These are phyloP conservation scores for Chydorus sphaericus DNA, from an alignment of 2,888 invertebrate species.

Conservation along the genomic window DNA sequence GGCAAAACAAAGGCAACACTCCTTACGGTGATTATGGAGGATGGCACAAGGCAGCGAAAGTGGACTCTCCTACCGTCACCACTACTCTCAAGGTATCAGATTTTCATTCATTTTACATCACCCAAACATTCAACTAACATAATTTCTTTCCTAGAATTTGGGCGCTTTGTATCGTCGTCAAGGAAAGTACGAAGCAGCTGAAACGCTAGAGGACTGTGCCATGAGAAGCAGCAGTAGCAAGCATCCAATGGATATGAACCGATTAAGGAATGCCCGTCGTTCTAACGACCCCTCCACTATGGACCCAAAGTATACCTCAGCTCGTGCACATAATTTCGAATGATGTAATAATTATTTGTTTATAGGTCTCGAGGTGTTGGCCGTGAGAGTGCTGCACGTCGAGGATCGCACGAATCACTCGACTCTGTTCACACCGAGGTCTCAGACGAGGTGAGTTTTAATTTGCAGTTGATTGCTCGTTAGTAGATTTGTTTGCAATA, in stretches of 20 bases:
- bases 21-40: slow-evolving; percentile 86
- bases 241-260: slow-evolving; percentile 34
- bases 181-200: slow-evolving; percentile 98
- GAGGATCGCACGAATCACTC: slow-evolving; percentile 53
- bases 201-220: slow-evolving; percentile 96
- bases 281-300: slow-evolving; percentile 9
- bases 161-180: slow-evolving; percentile 95
- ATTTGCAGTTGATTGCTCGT: slow-evolving; percentile 11
- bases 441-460: slow-evolving; percentile 54
- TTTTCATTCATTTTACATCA: neutral
- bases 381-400: slow-evolving; percentile 35
- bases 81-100: slow-evolving; percentile 67
- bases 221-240: slow-evolving; percentile 87
- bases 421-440: slow-evolving; percentile 53
- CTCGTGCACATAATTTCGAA: neutral
- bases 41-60: slow-evolving; percentile 97
- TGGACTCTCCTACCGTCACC: slow-evolving; percentile 91
- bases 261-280: neutral
- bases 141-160: slow-evolving; percentile 44
- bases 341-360: too few relatives aligned
- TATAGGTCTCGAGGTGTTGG: slow-evolving; percentile 24
- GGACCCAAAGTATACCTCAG: neutral
- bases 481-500: neutral
- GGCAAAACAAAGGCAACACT: slow-evolving; percentile 68
- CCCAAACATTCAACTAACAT: neutral